A percentile compares a stretch with the other conserved stretches of the same genome.
Conservation (phyloP, 1,140 invertebrate genomes). For the Stegodyphus dumicola region DNA sequence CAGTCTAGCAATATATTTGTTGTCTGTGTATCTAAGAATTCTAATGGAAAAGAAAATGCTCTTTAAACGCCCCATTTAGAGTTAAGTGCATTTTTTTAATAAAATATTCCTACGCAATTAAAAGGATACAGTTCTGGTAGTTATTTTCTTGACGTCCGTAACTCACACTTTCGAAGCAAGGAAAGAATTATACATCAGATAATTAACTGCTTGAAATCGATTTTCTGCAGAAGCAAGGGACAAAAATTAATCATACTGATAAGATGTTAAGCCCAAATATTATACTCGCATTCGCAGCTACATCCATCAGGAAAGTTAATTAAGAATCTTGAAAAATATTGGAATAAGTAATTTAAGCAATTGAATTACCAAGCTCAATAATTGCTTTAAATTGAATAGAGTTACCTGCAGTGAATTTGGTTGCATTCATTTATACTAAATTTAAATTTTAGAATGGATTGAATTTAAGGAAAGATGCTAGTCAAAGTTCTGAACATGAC, state of each 20-base stretch:
- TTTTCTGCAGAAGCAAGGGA: slow-evolving; percentile 24
- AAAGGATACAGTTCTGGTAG: slow-evolving; percentile 23
- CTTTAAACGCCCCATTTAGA: not conserved
- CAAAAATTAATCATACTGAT: slow-evolving; percentile 39
- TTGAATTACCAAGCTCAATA: slow-evolving; percentile 16
- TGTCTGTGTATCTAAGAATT: too few species aligned
- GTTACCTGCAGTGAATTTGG: not conserved
- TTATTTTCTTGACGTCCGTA: too few species aligned
- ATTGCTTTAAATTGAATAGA: slow-evolving; percentile 35
- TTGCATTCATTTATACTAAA: too few species aligned
- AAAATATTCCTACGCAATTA: slow-evolving; percentile 43
- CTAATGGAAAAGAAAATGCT: too few species aligned
- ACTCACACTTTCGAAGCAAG: not conserved
- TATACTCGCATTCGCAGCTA: slow-evolving; percentile 7
- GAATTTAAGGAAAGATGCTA: too few species aligned
- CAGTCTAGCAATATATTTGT: too few species aligned
- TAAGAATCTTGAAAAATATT: slow-evolving; percentile 34
- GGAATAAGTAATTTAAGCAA: slow-evolving; percentile 31
- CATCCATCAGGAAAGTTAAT: slow-evolving; percentile 45
- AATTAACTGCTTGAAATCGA: slow-evolving; percentile 38
- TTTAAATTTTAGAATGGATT: too few species aligned
- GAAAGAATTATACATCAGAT: slow-evolving; percentile 39
- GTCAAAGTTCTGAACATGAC: too few species aligned
- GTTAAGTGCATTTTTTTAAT: not conserved
- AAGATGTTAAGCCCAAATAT: slow-evolving; percentile 4